Evolutionary conservation across 2,113 vertebrate genomes (phyloP), one percentile per base, ranked within the genome.

Genomic region (Siniperca knerii): DNA sequence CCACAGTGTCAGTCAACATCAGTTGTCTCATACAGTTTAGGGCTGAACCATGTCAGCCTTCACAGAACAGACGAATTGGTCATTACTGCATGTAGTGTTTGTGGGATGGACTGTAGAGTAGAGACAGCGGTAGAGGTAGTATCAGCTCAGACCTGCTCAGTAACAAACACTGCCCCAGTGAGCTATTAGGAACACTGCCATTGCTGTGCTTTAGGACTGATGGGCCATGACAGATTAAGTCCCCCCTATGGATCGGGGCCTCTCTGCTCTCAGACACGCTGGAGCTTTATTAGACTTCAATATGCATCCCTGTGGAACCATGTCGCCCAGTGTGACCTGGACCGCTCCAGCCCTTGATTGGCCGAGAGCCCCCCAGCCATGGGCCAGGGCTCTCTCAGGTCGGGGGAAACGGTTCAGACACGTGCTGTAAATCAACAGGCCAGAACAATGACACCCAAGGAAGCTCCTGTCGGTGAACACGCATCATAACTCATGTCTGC

Each of bases 201-300:
- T 84, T 8, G 29, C 58, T 77, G 37, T 87, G 79, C 83, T 93
- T 88, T 81, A 89, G 54, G 79, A 78, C 79, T 88, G 89, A 92
- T 79, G 67, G 67, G 58, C 79, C 84, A 73, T 91, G 93, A 93
- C 93, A 91, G 89, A 87, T 89, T 92, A 83, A 89, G 80, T 76
- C 77, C 75, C 89, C 81, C 77, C 66, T 50, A 52, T 81, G 89
- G 90, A 87, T 65, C 29, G 20, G 60, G 81, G 80, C 81, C 92
- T 87, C 86, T 67, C 76, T 65, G 68, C 87, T 90, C 70, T 77
- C 82, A 77, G 85, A 87, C 89, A 90, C 3, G 54, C 74, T 82
- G 71, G 82, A 90, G 89, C 72, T 89, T 90, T 92, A 91, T 90
- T 88, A 80, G 88, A 89, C 87, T 50, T 79, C 78, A 87, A 57